phyloP scores from a whole-genome alignment of 2,888 invertebrate genomes.

The Siphlonurus alternatus region DNA sequence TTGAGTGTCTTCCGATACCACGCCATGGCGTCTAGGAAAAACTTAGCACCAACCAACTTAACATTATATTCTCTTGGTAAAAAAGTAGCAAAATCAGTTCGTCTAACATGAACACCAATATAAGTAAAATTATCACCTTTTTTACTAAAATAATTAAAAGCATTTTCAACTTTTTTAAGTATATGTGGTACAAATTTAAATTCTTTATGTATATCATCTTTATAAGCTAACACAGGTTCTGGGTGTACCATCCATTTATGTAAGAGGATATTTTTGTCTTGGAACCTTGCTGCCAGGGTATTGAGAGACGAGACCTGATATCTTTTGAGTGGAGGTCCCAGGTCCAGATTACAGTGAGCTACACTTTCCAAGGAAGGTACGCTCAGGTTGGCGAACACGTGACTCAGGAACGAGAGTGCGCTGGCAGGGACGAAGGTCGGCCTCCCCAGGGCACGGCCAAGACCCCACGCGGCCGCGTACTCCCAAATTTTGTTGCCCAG shows the following conservation, averaged over 20 bases:
- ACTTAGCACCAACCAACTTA: neutral
- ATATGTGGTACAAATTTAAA: neutral
- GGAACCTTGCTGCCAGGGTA: neutral
- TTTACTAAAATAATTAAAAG: neutral
- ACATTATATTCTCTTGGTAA: neutral
- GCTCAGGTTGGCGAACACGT: neutral
- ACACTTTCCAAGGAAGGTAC: neutral
- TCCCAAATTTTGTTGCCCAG: neutral
- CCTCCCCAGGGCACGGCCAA: neutral
- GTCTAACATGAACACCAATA: neutral
- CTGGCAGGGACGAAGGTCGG: neutral
- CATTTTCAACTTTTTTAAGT: neutral
- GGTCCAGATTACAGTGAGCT: neutral
- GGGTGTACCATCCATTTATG: neutral
- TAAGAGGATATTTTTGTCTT: neutral
- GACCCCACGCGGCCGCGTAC: neutral
- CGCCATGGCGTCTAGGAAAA: neutral
- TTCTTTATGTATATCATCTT: neutral
- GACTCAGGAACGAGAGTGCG: neutral
- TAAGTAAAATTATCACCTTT: neutral
- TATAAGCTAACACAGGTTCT: neutral
- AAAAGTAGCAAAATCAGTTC: neutral
- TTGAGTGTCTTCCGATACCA: neutral
- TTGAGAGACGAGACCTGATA: neutral
- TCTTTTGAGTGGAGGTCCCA: neutral